Percentiles rank a stretch among this genome's conserved stretches.
Conservation (phyloP, 1,140 invertebrate genomes). For the Achatina immaculata region DNA sequence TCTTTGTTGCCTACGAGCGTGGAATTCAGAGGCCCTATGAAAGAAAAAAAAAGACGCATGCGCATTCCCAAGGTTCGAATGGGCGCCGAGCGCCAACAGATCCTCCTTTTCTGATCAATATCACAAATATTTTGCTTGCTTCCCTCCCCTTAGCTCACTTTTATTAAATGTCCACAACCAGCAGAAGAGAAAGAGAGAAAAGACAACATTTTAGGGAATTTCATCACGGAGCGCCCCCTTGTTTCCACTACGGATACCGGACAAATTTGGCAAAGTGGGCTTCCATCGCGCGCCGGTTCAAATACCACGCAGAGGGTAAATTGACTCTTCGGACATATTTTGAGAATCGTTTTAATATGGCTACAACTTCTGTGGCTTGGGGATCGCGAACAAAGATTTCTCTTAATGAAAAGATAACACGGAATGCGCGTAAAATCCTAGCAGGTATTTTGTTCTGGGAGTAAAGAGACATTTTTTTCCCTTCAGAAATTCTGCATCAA, state of each 20-base stretch:
- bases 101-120: background rate
- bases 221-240: background rate
- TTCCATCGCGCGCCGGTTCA: background rate
- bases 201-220: background rate
- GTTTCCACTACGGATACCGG: background rate
- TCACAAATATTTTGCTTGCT: background rate
- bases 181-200: background rate
- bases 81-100: background rate
- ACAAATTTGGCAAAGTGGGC: slow-evolving; percentile 1
- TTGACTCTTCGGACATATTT: background rate
- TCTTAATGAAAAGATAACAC: no score
- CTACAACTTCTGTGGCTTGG: no score
- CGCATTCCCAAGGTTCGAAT: background rate
- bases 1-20: no score
- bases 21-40: no score
- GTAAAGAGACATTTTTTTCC: no score
- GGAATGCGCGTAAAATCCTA: no score
- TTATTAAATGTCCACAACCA: background rate
- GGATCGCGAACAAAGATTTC: no score
- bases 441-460: no score
- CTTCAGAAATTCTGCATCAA: no score
- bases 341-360: background rate
- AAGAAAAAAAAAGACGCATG: no score
- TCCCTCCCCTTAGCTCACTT: no score
- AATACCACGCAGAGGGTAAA: background rate